Base-by-base conservation (phyloP, 2,113 vertebrate genomes). In the Cynoglossus semilaevis region DNA sequence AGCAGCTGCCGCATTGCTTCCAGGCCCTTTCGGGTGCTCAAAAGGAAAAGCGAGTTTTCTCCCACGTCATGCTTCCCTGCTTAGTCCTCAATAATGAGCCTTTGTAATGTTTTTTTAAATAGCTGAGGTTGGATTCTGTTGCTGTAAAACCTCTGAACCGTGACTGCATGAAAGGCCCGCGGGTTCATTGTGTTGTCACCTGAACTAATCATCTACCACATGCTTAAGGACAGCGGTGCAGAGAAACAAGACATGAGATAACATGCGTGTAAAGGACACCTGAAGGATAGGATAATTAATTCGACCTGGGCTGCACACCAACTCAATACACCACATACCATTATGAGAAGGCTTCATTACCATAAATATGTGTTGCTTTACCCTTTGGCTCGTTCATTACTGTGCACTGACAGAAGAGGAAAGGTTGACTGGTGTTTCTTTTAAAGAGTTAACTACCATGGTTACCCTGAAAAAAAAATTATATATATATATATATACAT, bases 261-360 rank as follows among this genome's bases (percentile, higher is more conserved):
- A 44, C 54, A 64, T 51, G 63, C 22, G 51, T 42, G 55, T 65
- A 51, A 70, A 64, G 48, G 62, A 70, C 46, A 83, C 62, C 67
- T 70, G 55, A 44, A 73, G 38, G 65, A 68, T 40, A 56, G 51
- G 63, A 70, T 66, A 77, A 79, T 62, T 53, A 56, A 79, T 67
- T 77, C 68, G 48, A 43, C 59, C 37, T 51, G 43, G 46, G 50
- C 35, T 57, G 54, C 38, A 47, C 5, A 16, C 40, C n/a, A 56
- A 41, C 17, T 9, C 46, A 48, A 17, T 8, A 13, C 22, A 22
- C 19, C 9, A n/a, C 11, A 48, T 56, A 58, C 51, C 58, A 79
- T 69, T 64, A 74, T 77, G 48, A 56, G 65, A 62, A 55, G 38
- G 11, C 35, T 35, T 70, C 43, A 76, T 80, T 80, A 74, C 22